These are phyloP conservation scores for Trogon surrucura DNA, from an alignment of 2,113 vertebrate genomes.

Conservation along the genomic window DNA sequence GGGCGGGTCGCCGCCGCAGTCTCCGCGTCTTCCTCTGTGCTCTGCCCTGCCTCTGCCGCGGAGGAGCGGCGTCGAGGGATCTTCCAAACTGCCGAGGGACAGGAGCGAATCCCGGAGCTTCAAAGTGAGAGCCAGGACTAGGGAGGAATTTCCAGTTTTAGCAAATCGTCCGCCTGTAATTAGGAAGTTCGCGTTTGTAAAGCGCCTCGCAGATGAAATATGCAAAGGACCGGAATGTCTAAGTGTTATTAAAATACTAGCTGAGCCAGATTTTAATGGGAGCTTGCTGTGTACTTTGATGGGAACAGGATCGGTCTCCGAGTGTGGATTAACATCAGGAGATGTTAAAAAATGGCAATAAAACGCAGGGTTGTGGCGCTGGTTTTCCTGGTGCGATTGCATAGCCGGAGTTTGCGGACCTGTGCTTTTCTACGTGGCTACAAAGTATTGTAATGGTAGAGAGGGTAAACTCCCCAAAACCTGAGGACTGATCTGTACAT, in stretches of 20 bases:
- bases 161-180: slow-evolving; percentile 58
- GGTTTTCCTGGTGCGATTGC: background rate
- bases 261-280: slow-evolving; percentile 64
- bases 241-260: slow-evolving; percentile 61
- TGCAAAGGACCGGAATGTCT: slow-evolving; percentile 47
- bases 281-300: slow-evolving; percentile 33
- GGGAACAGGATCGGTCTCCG: background rate
- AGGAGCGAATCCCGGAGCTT: slow-evolving; percentile 4
- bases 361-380: background rate
- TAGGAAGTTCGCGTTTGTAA: slow-evolving; percentile 48
- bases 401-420: accelerated
- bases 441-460: background rate
- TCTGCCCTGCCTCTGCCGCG: background rate
- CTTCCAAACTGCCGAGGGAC: slow-evolving; percentile 1
- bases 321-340: background rate
- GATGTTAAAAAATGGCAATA: background rate
- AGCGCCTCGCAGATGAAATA: slow-evolving; percentile 48
- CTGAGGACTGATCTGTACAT: background rate
- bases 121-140: slow-evolving; percentile 40
- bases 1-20: background rate
- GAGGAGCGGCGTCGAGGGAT: background rate
- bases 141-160: slow-evolving; percentile 61
- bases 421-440: background rate
- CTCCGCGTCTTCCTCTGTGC: background rate
- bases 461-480: background rate